phyloP scores from a whole-genome alignment of 2,797 vertebrate genomes.

The Garrulus glandarius region DNA sequence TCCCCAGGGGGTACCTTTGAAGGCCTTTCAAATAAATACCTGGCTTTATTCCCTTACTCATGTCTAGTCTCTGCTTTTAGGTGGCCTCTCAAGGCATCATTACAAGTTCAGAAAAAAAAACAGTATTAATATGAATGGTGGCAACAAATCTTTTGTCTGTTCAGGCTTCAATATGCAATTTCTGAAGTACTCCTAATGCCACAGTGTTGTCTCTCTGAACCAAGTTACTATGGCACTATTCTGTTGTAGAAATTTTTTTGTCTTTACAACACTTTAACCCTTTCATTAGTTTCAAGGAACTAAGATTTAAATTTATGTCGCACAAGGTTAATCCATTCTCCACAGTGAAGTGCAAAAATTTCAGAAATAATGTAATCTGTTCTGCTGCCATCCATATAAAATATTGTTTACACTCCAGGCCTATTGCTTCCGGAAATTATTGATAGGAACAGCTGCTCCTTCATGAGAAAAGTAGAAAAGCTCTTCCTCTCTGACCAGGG shows the following conservation, averaged over 20 bases:
- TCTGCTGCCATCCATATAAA: constrained; percentile 48
- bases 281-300: constrained; percentile 37
- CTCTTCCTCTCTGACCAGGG: constrained; percentile 52
- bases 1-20: too few species aligned
- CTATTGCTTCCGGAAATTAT: constrained; percentile 68
- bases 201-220: not conserved
- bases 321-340: constrained; percentile 66
- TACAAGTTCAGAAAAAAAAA: not conserved
- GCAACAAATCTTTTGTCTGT: not conserved
- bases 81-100: too few species aligned
- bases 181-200: not conserved
- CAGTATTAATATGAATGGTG: not conserved
- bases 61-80: too few species aligned
- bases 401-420: constrained; percentile 72
- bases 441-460: constrained; percentile 63
- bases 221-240: not conserved
- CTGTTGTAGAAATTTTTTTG: not conserved
- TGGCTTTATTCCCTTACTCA: too few species aligned
- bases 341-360: constrained; percentile 5
- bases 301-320: not conserved
- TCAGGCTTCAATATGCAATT: not conserved
- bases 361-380: constrained; percentile 44
- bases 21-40: too few species aligned
- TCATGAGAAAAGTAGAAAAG: constrained; percentile 41
- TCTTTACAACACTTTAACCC: constrained; percentile 35